Percentiles rank a stretch among this genome's conserved stretches.
These are phyloP conservation scores for Carcina quercana DNA, from an alignment of 2,888 invertebrate species.

Conservation along the genomic window DNA sequence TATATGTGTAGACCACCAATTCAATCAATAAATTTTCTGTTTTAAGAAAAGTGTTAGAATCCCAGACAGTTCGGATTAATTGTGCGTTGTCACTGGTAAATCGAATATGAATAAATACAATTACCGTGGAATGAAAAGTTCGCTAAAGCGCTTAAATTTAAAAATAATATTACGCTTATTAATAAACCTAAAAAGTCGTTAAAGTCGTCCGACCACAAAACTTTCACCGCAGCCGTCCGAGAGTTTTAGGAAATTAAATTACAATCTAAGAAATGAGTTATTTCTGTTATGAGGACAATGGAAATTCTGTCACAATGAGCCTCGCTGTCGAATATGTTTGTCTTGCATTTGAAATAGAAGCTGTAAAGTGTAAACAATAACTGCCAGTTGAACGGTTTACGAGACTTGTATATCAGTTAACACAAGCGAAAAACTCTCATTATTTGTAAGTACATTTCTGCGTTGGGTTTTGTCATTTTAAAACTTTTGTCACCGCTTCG, in stretches of 20 bases:
- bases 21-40: too few species aligned
- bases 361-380: constrained; percentile 42
- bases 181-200: constrained; percentile 34
- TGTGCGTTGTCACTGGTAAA: too few species aligned
- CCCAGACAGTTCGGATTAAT: too few species aligned
- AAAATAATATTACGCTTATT: constrained; percentile 60
- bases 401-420: constrained; percentile 46
- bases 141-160: constrained; percentile 53
- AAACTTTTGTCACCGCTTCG: constrained; percentile 35
- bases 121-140: constrained; percentile 66
- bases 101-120: too few species aligned
- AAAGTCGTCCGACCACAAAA: constrained; percentile 43
- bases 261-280: constrained; percentile 34
- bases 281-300: constrained; percentile 28
- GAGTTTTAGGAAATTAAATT: constrained; percentile 32
- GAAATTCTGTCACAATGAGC: constrained; percentile 24
- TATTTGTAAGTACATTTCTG: constrained; percentile 36
- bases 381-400: constrained; percentile 43
- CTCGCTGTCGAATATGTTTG: constrained; percentile 22
- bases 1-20: too few species aligned
- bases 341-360: constrained; percentile 37
- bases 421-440: constrained; percentile 36
- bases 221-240: constrained; percentile 51
- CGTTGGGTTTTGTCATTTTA: constrained; percentile 37
- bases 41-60: too few species aligned